Evolutionary conservation across 2,888 invertebrate species (phyloP), one percentile per base, ranked within the genome.

Genomic region (Acanthosoma haemorrhoidale): DNA sequence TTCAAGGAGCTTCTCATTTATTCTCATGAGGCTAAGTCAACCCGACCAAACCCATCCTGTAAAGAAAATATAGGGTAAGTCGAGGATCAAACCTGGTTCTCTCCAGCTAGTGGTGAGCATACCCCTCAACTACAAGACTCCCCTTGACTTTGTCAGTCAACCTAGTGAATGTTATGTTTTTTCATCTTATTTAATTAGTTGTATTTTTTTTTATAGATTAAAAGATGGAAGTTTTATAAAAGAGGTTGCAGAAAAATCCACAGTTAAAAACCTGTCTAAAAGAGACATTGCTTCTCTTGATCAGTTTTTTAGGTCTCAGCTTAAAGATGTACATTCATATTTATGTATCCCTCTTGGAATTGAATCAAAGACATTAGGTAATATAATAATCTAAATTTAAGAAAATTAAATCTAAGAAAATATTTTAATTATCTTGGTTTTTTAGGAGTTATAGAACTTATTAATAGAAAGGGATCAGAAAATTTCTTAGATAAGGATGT

Each of bases 371-470:
- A 51, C n/a, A 25, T 51, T 25, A n/a, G 51, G 4, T 29, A 51
- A n/a, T 16, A 5, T n/a, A 11, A 25, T n/a, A 51, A 4, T n/a
- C 13, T n/a, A 51, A 25, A 51, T n/a, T 51, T 3, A 1, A 21
- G 4, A 21, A 21, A 18, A 8, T n/a, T n/a, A 18, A 51, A 51
- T 6, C 25, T 25, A n/a, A 25, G 2, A n/a, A n/a, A 25, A 51
- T 25, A 51, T 51, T n/a, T 25, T 3, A 2, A 13, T 43, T 43
- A 2, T 16, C 6, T 51, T 9, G n/a, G 25, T n/a, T 13, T 43
- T 43, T 4, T 15, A 64, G 64, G 64, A 31, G 18, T 64, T 8
- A 16, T 64, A 3, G 64, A 64, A 43, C 64, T 64, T 32, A 63
- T 63, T 13, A 63, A 63, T 34, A 63, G 38, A 25, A 63, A 63